Evolutionary conservation across 2,888 invertebrate species (phyloP), one percentile per base, ranked within the genome.

Genomic region (Ennomos erosarius): DNA sequence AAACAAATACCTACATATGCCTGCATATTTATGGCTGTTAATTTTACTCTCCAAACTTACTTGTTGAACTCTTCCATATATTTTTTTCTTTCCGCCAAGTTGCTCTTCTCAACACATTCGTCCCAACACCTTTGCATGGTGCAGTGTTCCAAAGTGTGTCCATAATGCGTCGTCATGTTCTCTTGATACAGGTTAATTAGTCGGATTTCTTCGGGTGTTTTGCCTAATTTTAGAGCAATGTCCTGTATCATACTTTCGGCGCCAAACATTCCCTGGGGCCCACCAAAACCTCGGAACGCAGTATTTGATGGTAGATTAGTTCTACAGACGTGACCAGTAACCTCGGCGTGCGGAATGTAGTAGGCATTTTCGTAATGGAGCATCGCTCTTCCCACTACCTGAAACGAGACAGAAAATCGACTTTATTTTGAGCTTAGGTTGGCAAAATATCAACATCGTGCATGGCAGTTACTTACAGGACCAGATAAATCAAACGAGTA

Each of bases 291-390:
- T 72, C 99, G 93, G 77, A 98, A 99, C 0, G 99, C 99, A 0
- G 98, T 99, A 79, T 98, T 98, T 0, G 98, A 98, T 0, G 98
- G 95, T 49, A 97, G 83, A 90, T 99, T 98, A 0, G 99, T 99
- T 85, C 94, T 96, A 78, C 98, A 99, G 10, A 95, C 90, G 75
- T 94, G 94, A 0, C 97, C 97, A 10, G 90, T 93, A 0, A 97
- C 94, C 65, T 94, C 93, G 0, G 95, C 92, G 68, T 96, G 95
- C 0, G 96, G 96, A 63, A 98, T 94, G 67, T 94, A 94, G 84
- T 98, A 99, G 0, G 96, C 93, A 82, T 98, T 98, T 84, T 96
- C 96, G 68, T 95, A 95, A 78, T 97, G 97, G 56, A 96, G 95
- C 94, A 98, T 94, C 0, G 97, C 96, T 73, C 97, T 93, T 73